Evolutionary conservation across 2,888 invertebrate species (phyloP).

Genomic region (Cyclophora albipunctata): DNA sequence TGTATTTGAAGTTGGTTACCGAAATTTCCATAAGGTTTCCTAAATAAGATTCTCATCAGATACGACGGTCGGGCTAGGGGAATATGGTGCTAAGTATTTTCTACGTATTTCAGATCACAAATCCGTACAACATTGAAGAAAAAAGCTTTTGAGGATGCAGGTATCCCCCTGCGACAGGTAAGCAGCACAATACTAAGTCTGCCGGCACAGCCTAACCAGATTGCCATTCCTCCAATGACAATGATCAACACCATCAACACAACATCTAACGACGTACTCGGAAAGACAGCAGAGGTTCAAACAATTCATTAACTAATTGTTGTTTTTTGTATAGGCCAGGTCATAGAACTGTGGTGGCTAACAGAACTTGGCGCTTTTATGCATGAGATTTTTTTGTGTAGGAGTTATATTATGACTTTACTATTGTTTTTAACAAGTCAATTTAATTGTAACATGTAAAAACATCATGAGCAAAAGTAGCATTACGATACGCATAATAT

Average conservation of each 20-base stretch:
- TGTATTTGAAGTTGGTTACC: background rate
- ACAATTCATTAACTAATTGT: constrained; percentile 53
- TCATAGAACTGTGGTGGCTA: background rate
- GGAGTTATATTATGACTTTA: no score
- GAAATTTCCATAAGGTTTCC: background rate
- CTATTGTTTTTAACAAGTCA: no score
- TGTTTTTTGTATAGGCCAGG: constrained; percentile 7
- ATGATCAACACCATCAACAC: constrained; percentile 47
- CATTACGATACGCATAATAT: no score
- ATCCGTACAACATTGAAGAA: constrained; percentile 89
- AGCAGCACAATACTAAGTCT: constrained; percentile 67
- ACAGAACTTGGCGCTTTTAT: background rate
- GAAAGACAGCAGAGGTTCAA: constrained; percentile 75
- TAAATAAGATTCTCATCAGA: no score
- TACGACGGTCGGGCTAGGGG: no score
- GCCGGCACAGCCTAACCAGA: constrained; percentile 44
- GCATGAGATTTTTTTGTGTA: constrained; percentile 10
- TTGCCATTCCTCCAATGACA: constrained; percentile 42
- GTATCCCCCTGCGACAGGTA: constrained; percentile 82
- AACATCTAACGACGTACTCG: constrained; percentile 52
- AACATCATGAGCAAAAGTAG: no score
- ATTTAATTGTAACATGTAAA: no score
- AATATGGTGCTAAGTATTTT: no score
- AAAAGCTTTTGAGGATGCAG: constrained; percentile 91
- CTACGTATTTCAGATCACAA: constrained; percentile 81